Base-by-base conservation (phyloP, 2,113 vertebrate genomes). In the Nymphicus hollandicus region DNA sequence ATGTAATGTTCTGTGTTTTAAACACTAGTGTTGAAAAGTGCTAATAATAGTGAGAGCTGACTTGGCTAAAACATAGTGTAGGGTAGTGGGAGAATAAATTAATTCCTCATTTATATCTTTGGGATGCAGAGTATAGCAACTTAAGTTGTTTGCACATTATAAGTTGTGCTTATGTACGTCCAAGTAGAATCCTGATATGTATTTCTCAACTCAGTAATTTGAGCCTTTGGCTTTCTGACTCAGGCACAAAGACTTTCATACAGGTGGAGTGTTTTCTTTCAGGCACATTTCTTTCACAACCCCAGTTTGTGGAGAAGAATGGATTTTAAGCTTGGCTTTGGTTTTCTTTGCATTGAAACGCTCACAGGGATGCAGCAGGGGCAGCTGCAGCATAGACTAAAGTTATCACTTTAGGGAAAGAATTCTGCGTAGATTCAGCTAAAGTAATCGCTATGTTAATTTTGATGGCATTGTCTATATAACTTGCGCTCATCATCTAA, bases 81-180 rank as follows among this genome's bases (percentile, higher is more conserved):
- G 16, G 12, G 31, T 77, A 65, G 53, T 29, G 50, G 92, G 33
- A 73, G 33, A 92, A 92, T 72, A 56, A 39, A 64, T 88, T 55
- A 82, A 70, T 93, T 93, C 69, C 50, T 93, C 77, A 63, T 83
- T 88, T 92, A 83, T 91, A 83, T 9, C 23, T 81, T 74, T 90
- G 58, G 68, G 74, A 76, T 43, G 92, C 22, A 89, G 18, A 91
- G 35, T 86, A 77, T 86, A 89, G 39, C 46, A 81, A 89, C 23
- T 81, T 78, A 73, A 50, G 56, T 49, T 58, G 65, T 61, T 70
- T 61, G 43, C 47, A 55, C 47, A 43, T 4, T n/a, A 4, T n/a
- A n/a, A n/a, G 19, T 33, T 33, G 55, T n/a, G 39, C 47, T 44
- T 60, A 47, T 4, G 18, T 33, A 86, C 18, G 11, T 33, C 81